Base-by-base conservation (phyloP, 2,888 invertebrate species). In the Clivina fossor region DNA sequence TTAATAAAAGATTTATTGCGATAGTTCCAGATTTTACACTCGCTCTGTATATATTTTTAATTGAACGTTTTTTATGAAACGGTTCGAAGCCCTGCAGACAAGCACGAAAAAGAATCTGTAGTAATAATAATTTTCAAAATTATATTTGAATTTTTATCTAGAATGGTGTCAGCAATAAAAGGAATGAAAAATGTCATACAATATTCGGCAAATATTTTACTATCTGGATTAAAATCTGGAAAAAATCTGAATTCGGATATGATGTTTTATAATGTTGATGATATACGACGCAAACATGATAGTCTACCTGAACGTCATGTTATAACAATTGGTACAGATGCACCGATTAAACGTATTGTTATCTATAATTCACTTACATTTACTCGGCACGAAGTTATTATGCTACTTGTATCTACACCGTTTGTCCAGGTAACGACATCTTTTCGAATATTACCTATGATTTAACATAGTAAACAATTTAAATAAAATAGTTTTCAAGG, bases 311-410 rank as follows among this genome's bases (percentile, higher is more conserved):
- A 81, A 49, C 76, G 78, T 61, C 79, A 81, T 54, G 79, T 84
- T 0, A 80, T 86, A 2, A 76, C 80, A 0, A 69, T 85, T 40
- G 82, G 82, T 24, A 75, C 73, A 1, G 76, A 81, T 67, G 74
- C 83, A 48, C 81, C 83, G 1, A 80, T 82, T 0, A 83, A 85
- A 56, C 80, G 84, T 65, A 73, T 95, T 1, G 83, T 92, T 5
- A 74, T 96, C 19, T 93, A 88, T 66, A 96, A 96, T 73, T 84
- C 93, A 0, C 75, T 93, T 47, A 80, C 86, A 0, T 84, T 86
- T 61, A 79, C 77, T 60, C 78, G 93, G 46, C 80, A 81, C 19
- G 92, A 93, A 74, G 76, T 93, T 11, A 80, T 92, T 9, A 88
- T 86, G 7, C 78, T 96, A 19, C 75, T 84, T 40, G 86, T 94